phyloP scores from a whole-genome alignment of 2,797 vertebrate genomes.

The Phataginus tricuspis region DNA sequence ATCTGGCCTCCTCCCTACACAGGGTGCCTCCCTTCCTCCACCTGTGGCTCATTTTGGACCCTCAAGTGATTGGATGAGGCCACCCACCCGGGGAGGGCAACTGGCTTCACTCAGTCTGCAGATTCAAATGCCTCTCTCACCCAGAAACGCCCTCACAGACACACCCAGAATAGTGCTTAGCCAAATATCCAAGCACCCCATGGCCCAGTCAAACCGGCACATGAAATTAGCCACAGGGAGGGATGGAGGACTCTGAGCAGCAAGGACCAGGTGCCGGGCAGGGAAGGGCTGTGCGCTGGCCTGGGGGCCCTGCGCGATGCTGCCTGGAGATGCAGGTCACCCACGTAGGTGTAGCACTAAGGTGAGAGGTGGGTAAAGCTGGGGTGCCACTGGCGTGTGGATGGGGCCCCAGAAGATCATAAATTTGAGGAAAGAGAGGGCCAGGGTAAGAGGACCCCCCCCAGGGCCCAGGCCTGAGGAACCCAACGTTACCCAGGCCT shows the following conservation, averaged over 20 bases:
- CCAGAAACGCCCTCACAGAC: background rate
- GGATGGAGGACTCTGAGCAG: rapidly evolving
- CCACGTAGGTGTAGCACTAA: background rate
- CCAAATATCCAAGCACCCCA: background rate
- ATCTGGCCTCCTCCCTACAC: background rate
- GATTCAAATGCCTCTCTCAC: background rate
- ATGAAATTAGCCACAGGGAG: background rate
- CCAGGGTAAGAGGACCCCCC: background rate
- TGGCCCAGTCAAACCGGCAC: background rate
- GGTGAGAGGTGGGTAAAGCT: background rate
- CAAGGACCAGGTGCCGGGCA: background rate
- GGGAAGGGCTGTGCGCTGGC: background rate
- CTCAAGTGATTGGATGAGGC: background rate
- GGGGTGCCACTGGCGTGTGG: background rate
- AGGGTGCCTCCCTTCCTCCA: background rate
- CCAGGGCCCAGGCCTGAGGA: background rate
- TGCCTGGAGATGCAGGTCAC: too few relatives aligned
- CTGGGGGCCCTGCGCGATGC: background rate
- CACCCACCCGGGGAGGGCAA: rapidly evolving
- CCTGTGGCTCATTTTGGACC: rapidly evolving
- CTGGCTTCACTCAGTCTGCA: background rate
- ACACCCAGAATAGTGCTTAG: background rate
- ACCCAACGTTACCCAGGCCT: too few relatives aligned
- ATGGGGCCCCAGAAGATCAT: background rate
- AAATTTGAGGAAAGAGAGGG: background rate